Conservation (phyloP, 2,797 vertebrate genomes). For the Champsocephalus gunnari region DNA sequence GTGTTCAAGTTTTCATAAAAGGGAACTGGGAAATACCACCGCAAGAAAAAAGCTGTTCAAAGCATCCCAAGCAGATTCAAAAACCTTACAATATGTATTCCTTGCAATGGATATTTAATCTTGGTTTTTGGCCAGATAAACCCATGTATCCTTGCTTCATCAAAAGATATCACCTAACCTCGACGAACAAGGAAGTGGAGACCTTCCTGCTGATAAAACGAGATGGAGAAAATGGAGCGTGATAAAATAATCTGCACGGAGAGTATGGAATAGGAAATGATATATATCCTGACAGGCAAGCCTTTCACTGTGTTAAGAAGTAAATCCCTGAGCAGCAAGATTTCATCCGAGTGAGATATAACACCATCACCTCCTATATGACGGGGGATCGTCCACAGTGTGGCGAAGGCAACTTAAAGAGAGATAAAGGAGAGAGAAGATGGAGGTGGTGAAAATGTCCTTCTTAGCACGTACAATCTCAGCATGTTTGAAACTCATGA, state of each 20-base stretch:
- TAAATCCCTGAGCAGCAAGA: constrained; percentile 46
- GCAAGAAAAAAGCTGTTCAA: constrained; percentile 7
- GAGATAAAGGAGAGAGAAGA: constrained; percentile 18
- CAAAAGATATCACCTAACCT: constrained; percentile 4
- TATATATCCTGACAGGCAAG: constrained; percentile 24
- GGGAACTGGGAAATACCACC: constrained; percentile 3
- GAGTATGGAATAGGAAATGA: constrained; percentile 6
- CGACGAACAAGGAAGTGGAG: constrained; percentile 7
- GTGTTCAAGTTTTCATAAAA: constrained; percentile 29
- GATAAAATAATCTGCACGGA: constrained; percentile 15
- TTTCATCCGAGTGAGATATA: constrained; percentile 56
- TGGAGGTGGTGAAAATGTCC: neutral
- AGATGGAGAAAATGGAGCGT: constrained; percentile 20
- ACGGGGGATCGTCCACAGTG: constrained; percentile 42
- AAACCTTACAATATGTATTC: constrained; percentile 1
- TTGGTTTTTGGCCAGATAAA: neutral
- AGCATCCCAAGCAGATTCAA: neutral
- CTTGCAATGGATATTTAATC: neutral
- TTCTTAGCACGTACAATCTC: neutral
- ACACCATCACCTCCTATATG: constrained; percentile 36
- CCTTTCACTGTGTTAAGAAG: constrained; percentile 25
- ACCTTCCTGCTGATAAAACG: neutral
- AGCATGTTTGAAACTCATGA: neutral
- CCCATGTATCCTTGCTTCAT: constrained; percentile 9
- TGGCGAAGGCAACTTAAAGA: constrained; percentile 59